phyloP scores from a whole-genome alignment of 2,888 invertebrate genomes.

The Nephrotoma appendiculata region DNA sequence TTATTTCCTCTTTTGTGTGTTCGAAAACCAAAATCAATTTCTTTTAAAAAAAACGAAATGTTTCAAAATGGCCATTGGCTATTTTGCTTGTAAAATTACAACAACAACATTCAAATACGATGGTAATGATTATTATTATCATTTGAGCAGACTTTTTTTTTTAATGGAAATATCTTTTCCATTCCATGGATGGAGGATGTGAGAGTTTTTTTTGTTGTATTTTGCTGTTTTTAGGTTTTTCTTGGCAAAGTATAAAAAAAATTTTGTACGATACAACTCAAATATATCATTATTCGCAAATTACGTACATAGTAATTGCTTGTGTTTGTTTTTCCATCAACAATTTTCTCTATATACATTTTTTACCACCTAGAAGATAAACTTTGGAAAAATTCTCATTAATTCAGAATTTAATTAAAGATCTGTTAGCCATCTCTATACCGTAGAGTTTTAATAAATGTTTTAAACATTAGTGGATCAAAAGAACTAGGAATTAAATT shows the following conservation, averaged over 20 bases:
- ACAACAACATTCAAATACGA: not conserved
- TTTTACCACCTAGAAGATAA: not conserved
- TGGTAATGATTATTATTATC: not conserved
- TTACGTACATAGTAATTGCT: not conserved
- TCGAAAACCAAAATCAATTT: not conserved
- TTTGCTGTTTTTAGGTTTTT: not conserved
- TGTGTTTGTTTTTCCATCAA: not conserved
- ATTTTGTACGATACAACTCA: not conserved
- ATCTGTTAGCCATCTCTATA: too few species aligned
- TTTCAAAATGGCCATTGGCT: not conserved
- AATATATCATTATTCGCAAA: not conserved
- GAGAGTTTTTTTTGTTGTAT: not conserved
- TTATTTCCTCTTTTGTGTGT: not conserved
- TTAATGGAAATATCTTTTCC: not conserved
- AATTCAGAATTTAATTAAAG: too few species aligned
- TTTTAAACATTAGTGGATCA: too few species aligned
- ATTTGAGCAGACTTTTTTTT: not conserved
- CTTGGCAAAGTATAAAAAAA: not conserved
- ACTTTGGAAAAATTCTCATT: too few species aligned
- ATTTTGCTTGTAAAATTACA: not conserved
- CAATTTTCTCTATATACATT: not conserved
- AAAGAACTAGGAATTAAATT: too few species aligned
- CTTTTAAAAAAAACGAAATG: not conserved
- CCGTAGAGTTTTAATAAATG: too few species aligned
- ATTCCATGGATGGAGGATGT: not conserved